Base-by-base conservation (phyloP, 2,797 vertebrate genomes). In the Falco naumanni region DNA sequence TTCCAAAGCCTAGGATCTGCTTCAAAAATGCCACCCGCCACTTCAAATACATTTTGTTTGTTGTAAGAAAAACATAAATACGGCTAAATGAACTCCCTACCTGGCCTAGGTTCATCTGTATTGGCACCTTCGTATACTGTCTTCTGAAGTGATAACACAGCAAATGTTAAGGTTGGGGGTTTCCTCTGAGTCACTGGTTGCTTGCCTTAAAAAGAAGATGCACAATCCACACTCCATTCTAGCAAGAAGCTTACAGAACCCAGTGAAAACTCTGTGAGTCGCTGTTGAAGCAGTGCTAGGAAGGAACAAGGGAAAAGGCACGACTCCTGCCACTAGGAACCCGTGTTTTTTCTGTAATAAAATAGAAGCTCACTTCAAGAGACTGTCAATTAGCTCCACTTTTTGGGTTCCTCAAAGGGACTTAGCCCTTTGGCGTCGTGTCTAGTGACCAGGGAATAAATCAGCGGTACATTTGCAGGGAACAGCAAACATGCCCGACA, bases 111-210 rank as follows among this genome's bases (percentile, higher is more conserved):
- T n/a, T 75, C 14, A 4, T 12, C 68, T 48, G 50, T n/a, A 21
- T 13, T 91, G 13, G 43, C 34, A 69, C 18, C 18, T 53, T 78
- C 80, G 29, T 82, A 63, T 61, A 41, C 25, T 82, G 70, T 96
- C 64, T 91, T 97, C 63, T 97, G 97, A 28, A 97, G 93, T 1
- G 68, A 10, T 43, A 87, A 84, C 61, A 95, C 96, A 4, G 96
- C 92, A 79, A 80, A 54, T 33, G 96, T 96, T 50, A 97, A 57
- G 3, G 90, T 84, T 57, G 94, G 69, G 9, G 87, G 77, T 76
- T 97, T 98, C 56, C 25, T 94, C 10, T 57, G 59, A 56, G 56
- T 60, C 64, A 17, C 14, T 61, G 57, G 79, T 63, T 85, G 68
- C 61, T 77, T 96, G 22, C 48, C 93, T 97, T 97, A 34, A 37